Base-by-base conservation (phyloP, 1,140 invertebrate genomes). In the Temnothorax nylanderi region DNA sequence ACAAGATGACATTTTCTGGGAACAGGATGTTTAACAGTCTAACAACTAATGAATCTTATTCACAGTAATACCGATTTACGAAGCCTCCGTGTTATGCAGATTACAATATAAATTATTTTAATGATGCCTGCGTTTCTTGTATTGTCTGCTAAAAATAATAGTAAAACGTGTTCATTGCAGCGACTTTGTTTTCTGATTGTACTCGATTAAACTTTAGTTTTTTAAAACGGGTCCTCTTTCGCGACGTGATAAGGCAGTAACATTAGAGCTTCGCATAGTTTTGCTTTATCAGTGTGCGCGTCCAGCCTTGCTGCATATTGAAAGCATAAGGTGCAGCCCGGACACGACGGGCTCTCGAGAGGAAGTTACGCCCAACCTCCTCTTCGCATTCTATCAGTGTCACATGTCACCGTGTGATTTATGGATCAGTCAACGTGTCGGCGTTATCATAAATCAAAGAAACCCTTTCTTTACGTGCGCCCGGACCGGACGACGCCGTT, bases 381-480 rank as follows among this genome's bases (percentile, higher is more conserved):
- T 77, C 56, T 64, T 37, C 26, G 75, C 26, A 77, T 77, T 77
- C 75, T 77, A 77, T 77, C 75, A 77, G 75, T 64, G 75, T 77
- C 75, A 77, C 26, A 18, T 64, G 75, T 77, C 75, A 34, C 37
- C 56, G 41, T 16, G 75, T 77, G 75, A 77, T 77, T 77, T 77
- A 77, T 77, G 37, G 51, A 77, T 77, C 75, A 64, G 75, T 77
- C 75, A 77, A 62, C 75, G 21, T 64, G 75, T 77, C 75, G 26
- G 21, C 18, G 56, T 64, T 64, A 77, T 77, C 75, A 77, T 77
- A 77, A 77, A 77, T 77, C 75, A 77, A 77, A 77, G 56, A 77
- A 77, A 77, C 16, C 37, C 18, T 44, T 77, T 77, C 56, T 77
- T 77, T 77, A 64, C 51, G 16, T 64, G 10, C 16, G 18, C 16